Evolutionary conservation across 2,888 invertebrate genomes (phyloP).

Genomic region (Scotopteryx bipunctaria): DNA sequence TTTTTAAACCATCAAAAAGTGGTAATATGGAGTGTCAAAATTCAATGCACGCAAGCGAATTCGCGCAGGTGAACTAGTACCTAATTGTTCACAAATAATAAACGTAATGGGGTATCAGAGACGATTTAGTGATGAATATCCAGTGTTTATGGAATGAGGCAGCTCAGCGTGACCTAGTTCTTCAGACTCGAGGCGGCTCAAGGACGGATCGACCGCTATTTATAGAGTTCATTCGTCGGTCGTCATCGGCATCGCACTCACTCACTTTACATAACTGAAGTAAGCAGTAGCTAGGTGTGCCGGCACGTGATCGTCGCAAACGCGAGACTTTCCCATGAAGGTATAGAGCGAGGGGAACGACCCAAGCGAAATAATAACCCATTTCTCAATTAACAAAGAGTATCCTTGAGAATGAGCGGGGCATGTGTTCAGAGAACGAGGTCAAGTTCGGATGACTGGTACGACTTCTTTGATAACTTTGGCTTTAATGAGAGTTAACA

Average conservation of each 20-base stretch:
- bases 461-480: slow-evolving; percentile 4
- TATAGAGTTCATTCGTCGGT: slow-evolving; percentile 77
- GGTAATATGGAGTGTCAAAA: no score
- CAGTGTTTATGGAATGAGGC: slow-evolving; percentile 60
- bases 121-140: slow-evolving; percentile 45
- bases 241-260: slow-evolving; percentile 73
- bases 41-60: no score
- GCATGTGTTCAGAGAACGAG: slow-evolving; percentile 38
- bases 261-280: slow-evolving; percentile 77
- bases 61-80: no score
- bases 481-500: neutral
- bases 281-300: slow-evolving; percentile 63
- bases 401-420: slow-evolving; percentile 43
- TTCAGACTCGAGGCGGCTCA: slow-evolving; percentile 74
- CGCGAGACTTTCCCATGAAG: slow-evolving; percentile 65
- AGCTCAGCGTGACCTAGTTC: slow-evolving; percentile 77
- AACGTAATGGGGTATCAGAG: slow-evolving; percentile 41
- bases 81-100: no score
- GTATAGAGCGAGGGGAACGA: slow-evolving; percentile 50
- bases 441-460: slow-evolving; percentile 46
- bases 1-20: no score
- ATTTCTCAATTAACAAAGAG: slow-evolving; percentile 53
- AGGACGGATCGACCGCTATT: slow-evolving; percentile 82
- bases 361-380: slow-evolving; percentile 56
- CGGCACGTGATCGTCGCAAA: slow-evolving; percentile 55